Evolutionary conservation across 2,113 vertebrate species (phyloP), one percentile per base, ranked within the genome.

Genomic region (Laticauda colubrina): DNA sequence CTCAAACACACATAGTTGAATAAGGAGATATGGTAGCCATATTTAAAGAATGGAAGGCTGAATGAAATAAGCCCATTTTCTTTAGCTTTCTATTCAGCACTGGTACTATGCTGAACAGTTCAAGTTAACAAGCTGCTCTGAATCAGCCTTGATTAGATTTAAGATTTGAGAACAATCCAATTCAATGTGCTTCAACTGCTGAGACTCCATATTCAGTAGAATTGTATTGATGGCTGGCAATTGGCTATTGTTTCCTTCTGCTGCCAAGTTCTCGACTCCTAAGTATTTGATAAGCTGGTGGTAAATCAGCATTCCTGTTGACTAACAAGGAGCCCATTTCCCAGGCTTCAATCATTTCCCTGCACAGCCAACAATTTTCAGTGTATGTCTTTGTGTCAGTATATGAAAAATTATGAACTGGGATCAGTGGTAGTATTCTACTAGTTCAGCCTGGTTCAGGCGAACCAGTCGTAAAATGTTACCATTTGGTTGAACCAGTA

Each of bases 81-180:
- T 90, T 81, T 10, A 29, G 15, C 61, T 55, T 91, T 91, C 90
- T 85, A 18, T 92, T 92, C 91, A 69, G 85, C 91, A 92, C 91
- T 88, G 10, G 85, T 88, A 59, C 85, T 69, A 20, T 29, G 12
- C 57, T 92, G 91, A 85, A 92, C 85, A 92, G 85, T 92, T 92
- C 91, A 85, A 26, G 45, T 54, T 34, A 64, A 88, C n/a, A 43
- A 26, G 7, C 69, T 81, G 15, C 69, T 81, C 2, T 29, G 59
- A 64, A 64, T 64, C 24, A 64, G 59, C 59, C 59, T 64, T 29
- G 26, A 39, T 81, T 81, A 39, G 69, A 39, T 81, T 39, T 81
- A 39, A 20, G n/a, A 81, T 34, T 81, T 81, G 34, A 39, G 69
- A 81, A 20, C 34, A 81, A 81, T 39, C 69, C n/a, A 81, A 39